phyloP scores from a whole-genome alignment of 2,888 invertebrate species.

The Leptodirus hochenwartii region DNA sequence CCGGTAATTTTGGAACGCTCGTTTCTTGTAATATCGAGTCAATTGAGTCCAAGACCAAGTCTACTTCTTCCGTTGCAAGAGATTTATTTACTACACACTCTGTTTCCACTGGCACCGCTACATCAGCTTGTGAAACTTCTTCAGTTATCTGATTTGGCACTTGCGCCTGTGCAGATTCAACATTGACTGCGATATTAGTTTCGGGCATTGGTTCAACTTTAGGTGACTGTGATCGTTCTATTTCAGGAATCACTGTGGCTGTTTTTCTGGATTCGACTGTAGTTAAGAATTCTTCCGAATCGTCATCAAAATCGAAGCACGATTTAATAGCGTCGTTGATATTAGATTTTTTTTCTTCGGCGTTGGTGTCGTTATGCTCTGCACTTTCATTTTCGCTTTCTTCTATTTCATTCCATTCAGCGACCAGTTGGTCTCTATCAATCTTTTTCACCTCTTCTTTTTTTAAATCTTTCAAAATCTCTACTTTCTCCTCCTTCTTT shows the following conservation, averaged over 20 bases:
- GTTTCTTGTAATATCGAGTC: constrained; percentile 43
- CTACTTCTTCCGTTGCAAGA: constrained; percentile 1
- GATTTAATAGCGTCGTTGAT: constrained; percentile 5
- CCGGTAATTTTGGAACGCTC: constrained; percentile 35
- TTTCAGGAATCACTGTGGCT: constrained; percentile 33
- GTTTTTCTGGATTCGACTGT: constrained; percentile 39
- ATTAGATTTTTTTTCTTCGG: constrained; percentile 2
- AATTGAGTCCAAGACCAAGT: constrained; percentile 23
- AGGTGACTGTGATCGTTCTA: too few relatives aligned
- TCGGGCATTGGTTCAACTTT: constrained; percentile 18
- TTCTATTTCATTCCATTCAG: not conserved
- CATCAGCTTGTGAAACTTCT: not conserved
- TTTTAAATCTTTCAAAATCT: constrained; percentile 10
- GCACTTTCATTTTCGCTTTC: constrained; percentile 14
- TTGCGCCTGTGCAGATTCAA: constrained; percentile 2
- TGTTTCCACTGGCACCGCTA: too few relatives aligned
- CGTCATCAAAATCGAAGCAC: constrained; percentile 65
- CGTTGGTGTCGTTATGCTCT: constrained; percentile 17
- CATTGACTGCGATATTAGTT: constrained; percentile 2
- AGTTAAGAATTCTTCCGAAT: constrained; percentile 40
- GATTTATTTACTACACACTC: too few relatives aligned
- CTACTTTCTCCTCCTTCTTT: constrained; percentile 8
- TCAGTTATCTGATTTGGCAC: not conserved
- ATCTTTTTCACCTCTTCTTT: constrained; percentile 14
- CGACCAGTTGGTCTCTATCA: not conserved